Evolutionary conservation across 2,113 vertebrate genomes (phyloP).

Genomic region (Caranx ignobilis): DNA sequence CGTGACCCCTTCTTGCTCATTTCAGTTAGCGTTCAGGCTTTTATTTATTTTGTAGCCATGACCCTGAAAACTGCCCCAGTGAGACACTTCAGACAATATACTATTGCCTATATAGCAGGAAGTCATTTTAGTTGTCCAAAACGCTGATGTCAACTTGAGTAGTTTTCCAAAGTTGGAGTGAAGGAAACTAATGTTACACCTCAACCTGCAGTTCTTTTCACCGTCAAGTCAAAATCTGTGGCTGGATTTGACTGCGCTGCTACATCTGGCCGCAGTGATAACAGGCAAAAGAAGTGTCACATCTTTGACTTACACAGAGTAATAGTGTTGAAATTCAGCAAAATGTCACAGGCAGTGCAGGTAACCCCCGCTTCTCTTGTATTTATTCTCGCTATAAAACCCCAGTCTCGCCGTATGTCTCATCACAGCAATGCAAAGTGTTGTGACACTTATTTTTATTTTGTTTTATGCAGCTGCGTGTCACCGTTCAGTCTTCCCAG

Average conservation of each 20-base stretch:
- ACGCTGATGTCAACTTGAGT: conserved; percentile 52
- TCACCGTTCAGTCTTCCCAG: background rate
- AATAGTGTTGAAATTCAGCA: conserved; percentile 14
- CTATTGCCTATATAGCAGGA: conserved; percentile 37
- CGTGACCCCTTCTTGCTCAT: conserved; percentile 59
- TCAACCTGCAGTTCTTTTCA: conserved; percentile 18
- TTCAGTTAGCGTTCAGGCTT: conserved; percentile 32
- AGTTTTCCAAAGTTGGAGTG: conserved; percentile 47
- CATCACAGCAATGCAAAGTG: background rate
- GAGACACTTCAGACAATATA: conserved; percentile 49
- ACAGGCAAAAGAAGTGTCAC: conserved; percentile 22
- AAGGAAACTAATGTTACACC: conserved; percentile 54
- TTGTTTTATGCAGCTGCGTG: background rate
- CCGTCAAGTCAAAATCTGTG: conserved; percentile 40
- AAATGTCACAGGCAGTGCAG: conserved; percentile 3
- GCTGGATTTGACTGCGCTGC: conserved; percentile 27
- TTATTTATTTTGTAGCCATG: conserved; percentile 43
- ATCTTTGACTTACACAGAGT: background rate
- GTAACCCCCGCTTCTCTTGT: background rate
- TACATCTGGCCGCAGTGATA: conserved; percentile 65
- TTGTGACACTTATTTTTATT: background rate
- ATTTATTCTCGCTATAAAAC: background rate
- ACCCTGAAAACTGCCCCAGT: conserved; percentile 44
- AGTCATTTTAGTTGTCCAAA: conserved; percentile 56
- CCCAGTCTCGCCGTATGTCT: background rate